These are phyloP conservation scores for Valencia hispanica DNA, from an alignment of 2,797 vertebrate species.

Conservation along the genomic window DNA sequence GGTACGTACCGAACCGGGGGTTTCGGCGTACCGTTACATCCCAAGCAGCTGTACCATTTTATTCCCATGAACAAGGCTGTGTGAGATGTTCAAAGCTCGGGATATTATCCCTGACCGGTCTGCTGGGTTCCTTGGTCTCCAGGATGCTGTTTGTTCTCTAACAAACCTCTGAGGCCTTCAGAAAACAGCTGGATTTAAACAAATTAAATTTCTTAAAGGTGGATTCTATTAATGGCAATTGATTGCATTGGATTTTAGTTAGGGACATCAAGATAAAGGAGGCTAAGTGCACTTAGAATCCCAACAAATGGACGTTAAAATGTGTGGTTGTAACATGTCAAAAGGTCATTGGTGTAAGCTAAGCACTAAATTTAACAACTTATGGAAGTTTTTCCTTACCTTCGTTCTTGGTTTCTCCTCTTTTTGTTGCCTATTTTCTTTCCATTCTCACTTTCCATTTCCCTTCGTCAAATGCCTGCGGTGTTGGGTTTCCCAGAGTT, in stretches of 20 bases:
- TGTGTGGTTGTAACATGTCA: neutral
- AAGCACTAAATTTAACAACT: neutral
- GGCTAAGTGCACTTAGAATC: neutral
- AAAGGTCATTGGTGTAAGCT: neutral
- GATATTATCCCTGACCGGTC: neutral
- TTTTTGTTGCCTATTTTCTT: neutral
- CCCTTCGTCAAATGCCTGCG: slow-evolving; percentile 48
- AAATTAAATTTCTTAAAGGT: neutral
- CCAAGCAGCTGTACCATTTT: too few relatives aligned
- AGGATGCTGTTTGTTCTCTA: neutral
- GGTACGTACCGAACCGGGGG: too few relatives aligned
- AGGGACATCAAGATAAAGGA: neutral
- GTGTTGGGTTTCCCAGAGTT: slow-evolving; percentile 68
- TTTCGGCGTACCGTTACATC: too few relatives aligned
- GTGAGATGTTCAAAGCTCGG: too few relatives aligned
- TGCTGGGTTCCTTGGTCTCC: neutral
- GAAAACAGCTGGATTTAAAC: neutral
- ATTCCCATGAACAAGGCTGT: too few relatives aligned
- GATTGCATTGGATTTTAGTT: neutral
- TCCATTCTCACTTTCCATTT: slow-evolving; percentile 57
- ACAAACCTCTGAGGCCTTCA: neutral
- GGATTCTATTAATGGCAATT: neutral
- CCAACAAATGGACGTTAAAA: neutral
- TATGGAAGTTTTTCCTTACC: neutral
- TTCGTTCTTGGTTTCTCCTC: neutral